Evolutionary conservation across 2,888 invertebrate species (phyloP).

Genomic region (Clusia tigrina): DNA sequence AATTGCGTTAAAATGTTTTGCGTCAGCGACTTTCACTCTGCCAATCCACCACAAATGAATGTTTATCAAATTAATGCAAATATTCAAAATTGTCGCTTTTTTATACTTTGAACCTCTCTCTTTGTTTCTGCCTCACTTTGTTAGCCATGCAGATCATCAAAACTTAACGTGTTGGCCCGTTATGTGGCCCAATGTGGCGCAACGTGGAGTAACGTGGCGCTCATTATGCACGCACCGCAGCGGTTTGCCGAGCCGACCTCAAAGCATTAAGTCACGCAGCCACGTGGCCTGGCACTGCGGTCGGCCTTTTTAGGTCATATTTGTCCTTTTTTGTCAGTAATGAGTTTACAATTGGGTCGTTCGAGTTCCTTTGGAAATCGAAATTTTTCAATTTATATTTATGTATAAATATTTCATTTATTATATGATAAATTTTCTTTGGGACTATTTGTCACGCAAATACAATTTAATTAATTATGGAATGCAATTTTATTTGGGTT

Average conservation of each 20-base stretch:
- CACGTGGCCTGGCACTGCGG: conserved; percentile 46
- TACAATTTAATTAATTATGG: too few species aligned
- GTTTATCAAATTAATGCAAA: too few species aligned
- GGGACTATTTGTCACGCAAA: too few species aligned
- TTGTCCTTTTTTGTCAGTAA: conserved; percentile 10
- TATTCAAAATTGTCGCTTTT: too few species aligned
- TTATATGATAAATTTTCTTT: too few species aligned
- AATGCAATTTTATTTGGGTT: too few species aligned
- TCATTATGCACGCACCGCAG: not conserved
- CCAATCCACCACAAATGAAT: not conserved
- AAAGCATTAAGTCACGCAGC: conserved; percentile 55
- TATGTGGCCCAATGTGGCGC: not conserved
- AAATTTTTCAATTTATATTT: too few species aligned
- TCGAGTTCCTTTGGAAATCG: too few species aligned
- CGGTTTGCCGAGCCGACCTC: conserved; percentile 45
- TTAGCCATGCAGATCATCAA: not conserved
- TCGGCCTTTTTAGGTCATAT: conserved; percentile 22
- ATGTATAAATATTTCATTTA: too few species aligned
- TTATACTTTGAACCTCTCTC: not conserved
- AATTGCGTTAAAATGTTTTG: not conserved
- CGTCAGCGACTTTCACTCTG: not conserved
- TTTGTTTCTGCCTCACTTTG: not conserved
- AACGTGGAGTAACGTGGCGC: not conserved
- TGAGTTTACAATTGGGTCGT: conserved; percentile 5
- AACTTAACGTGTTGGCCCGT: conserved; percentile 16